Evolutionary conservation across 2,888 invertebrate genomes (phyloP), one percentile per base, ranked within the genome.

Genomic region (Xanthostigma xanthostigma): DNA sequence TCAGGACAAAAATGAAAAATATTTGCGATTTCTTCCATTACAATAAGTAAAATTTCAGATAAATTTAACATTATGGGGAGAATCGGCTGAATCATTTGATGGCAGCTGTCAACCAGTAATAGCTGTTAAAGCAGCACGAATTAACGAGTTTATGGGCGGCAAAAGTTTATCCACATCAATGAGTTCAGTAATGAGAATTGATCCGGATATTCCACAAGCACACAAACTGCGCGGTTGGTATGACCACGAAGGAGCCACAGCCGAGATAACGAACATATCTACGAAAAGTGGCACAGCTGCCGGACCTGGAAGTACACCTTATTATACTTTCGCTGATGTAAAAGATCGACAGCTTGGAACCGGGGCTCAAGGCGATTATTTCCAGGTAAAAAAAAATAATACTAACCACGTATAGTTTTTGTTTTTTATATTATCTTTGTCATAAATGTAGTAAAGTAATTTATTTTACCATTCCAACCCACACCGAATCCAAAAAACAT

Each of bases 211-310:
- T 34, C 76, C 81, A 0, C 92, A 92, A 60, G 86, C 92, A 2
- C 87, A 92, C 63, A 73, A 73, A 54, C 71, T 98, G 42, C 78
- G 88, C 48, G 90, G 91, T 35, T 98, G 98, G 98, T 97, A 79
- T 64, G 91, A 89, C 62, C 79, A 79, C 55, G 82, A 79, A 34
- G 91, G 90, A 6, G 71, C 70, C 6, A 66, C 72, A 36, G 70
- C 75, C 58, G 77, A 81, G 11, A 62, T 73, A 10, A 76, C 72
- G 50, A 79, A 81, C 55, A 70, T 89, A 36, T 85, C 84, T 8
- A 74, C 77, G 40, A 74, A 72, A 42, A 47, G 67, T 50, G 63
- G 71, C 27, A 72, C 73, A 8, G 67, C 63, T 9, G 69, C 64
- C 54, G 64, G 70, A 1, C 70, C 69, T 44, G 71, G 68, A 43